Percentiles rank a stretch among this genome's conserved stretches.
Conservation (phyloP, 2,113 vertebrate species). For the Microcebus jonahi region DNA sequence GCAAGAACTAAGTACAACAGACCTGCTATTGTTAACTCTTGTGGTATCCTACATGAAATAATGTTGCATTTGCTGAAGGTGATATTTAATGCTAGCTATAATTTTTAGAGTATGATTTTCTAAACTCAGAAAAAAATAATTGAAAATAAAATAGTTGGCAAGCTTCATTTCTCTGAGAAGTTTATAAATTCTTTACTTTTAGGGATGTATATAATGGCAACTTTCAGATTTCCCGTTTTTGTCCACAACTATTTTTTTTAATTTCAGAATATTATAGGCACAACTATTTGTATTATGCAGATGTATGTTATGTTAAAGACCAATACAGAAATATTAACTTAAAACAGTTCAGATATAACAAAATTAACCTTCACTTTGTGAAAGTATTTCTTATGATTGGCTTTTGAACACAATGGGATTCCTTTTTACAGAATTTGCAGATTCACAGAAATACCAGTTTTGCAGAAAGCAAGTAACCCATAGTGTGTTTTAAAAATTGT, state of each 20-base stretch:
- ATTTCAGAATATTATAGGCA: too few relatives aligned
- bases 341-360: slow-evolving; percentile 1
- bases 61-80: background rate
- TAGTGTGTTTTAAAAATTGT: background rate
- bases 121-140: slow-evolving; percentile 10
- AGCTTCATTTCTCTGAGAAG: background rate
- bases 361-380: background rate
- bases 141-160: slow-evolving; percentile 34
- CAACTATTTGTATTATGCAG: background rate
- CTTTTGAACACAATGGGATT: background rate
- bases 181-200: slow-evolving; percentile 47
- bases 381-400: background rate
- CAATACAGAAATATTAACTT: background rate
- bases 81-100: background rate
- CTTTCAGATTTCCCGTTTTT: slow-evolving; percentile 25
- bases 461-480: background rate
- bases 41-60: background rate
- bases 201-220: background rate
- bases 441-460: background rate
- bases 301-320: background rate
- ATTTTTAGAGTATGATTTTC: background rate
- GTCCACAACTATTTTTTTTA: background rate
- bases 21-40: background rate
- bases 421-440: slow-evolving; percentile 17
- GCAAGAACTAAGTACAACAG: background rate